Evolutionary conservation across 2,113 vertebrate genomes (phyloP), one percentile per base, ranked within the genome.

Genomic region (Rhynchopsitta pachyrhyncha): DNA sequence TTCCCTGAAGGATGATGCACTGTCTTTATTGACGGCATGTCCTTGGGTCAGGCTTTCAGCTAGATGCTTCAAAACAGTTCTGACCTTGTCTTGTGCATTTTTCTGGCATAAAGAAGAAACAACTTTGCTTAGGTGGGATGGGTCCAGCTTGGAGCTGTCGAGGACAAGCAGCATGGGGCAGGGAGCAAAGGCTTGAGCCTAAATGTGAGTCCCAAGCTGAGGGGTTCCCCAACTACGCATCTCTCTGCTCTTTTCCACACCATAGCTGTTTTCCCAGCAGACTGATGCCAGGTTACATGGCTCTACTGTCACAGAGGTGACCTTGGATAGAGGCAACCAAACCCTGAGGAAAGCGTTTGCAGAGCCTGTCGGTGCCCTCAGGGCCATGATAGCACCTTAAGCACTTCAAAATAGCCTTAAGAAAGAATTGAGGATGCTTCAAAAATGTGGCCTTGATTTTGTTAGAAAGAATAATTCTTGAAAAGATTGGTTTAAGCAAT

Each of bases 191-290:
- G 13, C 27, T 15, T 88, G 46, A 79, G 11, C 31, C 62, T 82
- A 53, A 78, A 53, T 31, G 9, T 37, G 28, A 80, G 8, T 44
- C 33, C 11, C 14, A 50, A 25, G 57, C 13, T 42, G 42, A 68
- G 5, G 13, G 11, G 1, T 1, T 37, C 29, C 42, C 33, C 44
- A 55, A 0, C 1, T 5, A 67, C 13, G 5, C 60, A 18, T 39
- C 12, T 37, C 52, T 77, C 33, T 69, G 39, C 18, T 74, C 39
- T 77, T 44, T 49, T 55, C 19, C 41, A 57, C n/a, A 53, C 41
- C 22, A 83, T 28, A 57, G 22, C 29, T 91, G 17, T 70, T 81
- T 41, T 91, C 13, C 41, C 64, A 76, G 50, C 25, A 24, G 27
- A 16, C 24, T 18, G 49, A 7, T 44, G 49, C 22, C 50, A 37